Conservation (phyloP, 1,140 invertebrate genomes). For the Prorops nasuta region DNA sequence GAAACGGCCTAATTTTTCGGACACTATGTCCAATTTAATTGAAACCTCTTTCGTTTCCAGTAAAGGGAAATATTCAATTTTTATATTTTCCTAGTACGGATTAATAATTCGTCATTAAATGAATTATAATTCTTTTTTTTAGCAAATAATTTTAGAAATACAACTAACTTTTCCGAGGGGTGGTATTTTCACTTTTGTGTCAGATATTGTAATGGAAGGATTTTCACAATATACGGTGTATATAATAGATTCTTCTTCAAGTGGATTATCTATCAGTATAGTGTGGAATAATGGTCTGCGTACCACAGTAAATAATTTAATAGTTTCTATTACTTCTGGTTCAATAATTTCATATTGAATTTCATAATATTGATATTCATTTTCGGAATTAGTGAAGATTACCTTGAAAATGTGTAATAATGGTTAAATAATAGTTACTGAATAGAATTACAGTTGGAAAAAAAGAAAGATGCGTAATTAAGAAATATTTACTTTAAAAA, state of each 20-base stretch:
- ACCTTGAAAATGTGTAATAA: conserved; percentile 14
- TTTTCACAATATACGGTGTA: conserved; percentile 19
- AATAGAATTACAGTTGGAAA: not conserved
- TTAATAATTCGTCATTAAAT: too few relatives aligned
- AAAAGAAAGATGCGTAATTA: not conserved
- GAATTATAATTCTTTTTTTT: conserved; percentile 1
- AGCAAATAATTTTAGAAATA: not conserved
- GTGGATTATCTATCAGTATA: conserved; percentile 31
- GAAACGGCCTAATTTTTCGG: conserved; percentile 21
- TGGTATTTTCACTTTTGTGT: conserved; percentile 14
- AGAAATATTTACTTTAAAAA: conserved; percentile 23
- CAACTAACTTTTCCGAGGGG: conserved; percentile 19
- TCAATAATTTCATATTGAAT: conserved; percentile 29
- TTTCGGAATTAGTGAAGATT: conserved; percentile 26
- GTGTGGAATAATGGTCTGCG: conserved; percentile 17
- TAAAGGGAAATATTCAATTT: conserved; percentile 26
- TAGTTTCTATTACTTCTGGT: conserved; percentile 25
- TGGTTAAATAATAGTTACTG: conserved; percentile 2
- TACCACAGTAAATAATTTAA: conserved; percentile 23
- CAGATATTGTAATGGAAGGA: conserved; percentile 19
- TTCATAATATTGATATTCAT: conserved; percentile 33
- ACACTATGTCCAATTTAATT: conserved; percentile 14
- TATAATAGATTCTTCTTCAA: conserved; percentile 10
- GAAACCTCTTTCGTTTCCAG: conserved; percentile 8
- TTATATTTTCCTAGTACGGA: conserved; percentile 21